These are phyloP conservation scores for Eugnorisma glareosa DNA, from an alignment of 2,888 invertebrate species.

Conservation along the genomic window DNA sequence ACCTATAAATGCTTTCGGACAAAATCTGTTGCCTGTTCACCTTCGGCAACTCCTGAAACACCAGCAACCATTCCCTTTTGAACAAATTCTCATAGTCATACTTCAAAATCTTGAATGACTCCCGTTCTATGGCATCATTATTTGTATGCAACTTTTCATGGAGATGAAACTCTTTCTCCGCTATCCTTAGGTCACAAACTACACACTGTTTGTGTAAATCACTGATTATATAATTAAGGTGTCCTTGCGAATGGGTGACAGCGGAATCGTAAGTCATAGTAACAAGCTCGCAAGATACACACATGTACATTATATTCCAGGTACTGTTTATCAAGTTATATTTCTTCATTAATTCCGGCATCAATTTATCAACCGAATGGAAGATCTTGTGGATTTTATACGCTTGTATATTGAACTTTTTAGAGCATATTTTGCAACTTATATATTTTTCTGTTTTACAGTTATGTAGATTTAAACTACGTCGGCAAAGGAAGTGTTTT, in stretches of 20 bases:
- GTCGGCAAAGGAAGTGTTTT: constrained; percentile 65
- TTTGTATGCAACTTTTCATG: constrained; percentile 73
- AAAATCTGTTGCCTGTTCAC: constrained; percentile 51
- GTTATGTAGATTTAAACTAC: constrained; percentile 36
- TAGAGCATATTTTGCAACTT: constrained; percentile 68
- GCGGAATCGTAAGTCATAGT: constrained; percentile 77
- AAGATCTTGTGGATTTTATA: constrained; percentile 70
- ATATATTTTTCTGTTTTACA: constrained; percentile 62
- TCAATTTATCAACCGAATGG: constrained; percentile 30
- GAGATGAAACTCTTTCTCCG: constrained; percentile 66
- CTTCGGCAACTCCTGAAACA: constrained; percentile 70
- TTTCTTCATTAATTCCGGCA: constrained; percentile 73
- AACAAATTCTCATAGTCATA: constrained; percentile 72
- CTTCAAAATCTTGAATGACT: constrained; percentile 72
- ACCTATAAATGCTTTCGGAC: constrained; percentile 62
- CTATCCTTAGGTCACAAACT: constrained; percentile 75
- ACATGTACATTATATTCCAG: constrained; percentile 79
- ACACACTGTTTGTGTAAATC: constrained; percentile 68
- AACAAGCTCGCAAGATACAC: constrained; percentile 71
- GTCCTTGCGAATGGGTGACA: constrained; percentile 78
- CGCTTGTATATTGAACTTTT: constrained; percentile 67
- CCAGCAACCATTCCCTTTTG: constrained; percentile 71
- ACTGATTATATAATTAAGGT: constrained; percentile 67
- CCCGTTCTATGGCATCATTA: constrained; percentile 51
- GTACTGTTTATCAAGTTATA: constrained; percentile 73